phyloP scores from a whole-genome alignment of 2,113 vertebrate species.

The Garra rufa region DNA sequence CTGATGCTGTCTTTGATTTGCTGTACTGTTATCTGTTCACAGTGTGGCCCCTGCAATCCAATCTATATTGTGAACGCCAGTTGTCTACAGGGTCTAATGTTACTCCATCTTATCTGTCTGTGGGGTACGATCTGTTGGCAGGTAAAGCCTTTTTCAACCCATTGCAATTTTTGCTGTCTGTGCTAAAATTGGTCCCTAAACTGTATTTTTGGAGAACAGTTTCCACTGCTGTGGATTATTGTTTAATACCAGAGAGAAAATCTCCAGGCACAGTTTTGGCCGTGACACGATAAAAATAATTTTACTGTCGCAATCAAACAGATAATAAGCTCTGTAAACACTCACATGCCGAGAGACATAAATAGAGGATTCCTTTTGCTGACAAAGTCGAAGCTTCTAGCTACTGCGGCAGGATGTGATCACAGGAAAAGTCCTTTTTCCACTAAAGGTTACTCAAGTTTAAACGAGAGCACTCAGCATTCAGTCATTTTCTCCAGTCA shows the following conservation, averaged over 20 bases:
- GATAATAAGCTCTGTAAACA: not conserved
- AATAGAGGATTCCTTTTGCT: not conserved
- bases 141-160: not conserved
- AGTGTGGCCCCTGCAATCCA: slow-evolving; percentile 20
- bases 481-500: slow-evolving; percentile 31
- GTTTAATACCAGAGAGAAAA: not conserved
- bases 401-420: not conserved
- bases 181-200: not conserved
- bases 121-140: slow-evolving; percentile 1
- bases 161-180: slow-evolving; percentile 8
- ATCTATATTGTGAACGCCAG: slow-evolving; percentile 14
- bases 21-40: slow-evolving; percentile 10
- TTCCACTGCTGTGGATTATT: not conserved
- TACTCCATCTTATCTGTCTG: slow-evolving; percentile 16
- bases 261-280: not conserved
- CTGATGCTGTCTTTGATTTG: not conserved
- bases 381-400: not conserved
- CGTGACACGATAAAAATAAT: not conserved
- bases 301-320: not conserved
- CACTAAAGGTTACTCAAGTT: slow-evolving; percentile 35
- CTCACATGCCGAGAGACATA: not conserved
- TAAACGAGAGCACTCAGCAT: slow-evolving; percentile 28
- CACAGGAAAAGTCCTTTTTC: not conserved
- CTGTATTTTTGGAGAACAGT: slow-evolving; percentile 8
- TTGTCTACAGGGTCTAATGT: slow-evolving; percentile 37